A percentile compares a stretch with the other conserved stretches of the same genome.
These are phyloP conservation scores for Aphidius gifuensis DNA, from an alignment of 1,140 invertebrate genomes.

Conservation along the genomic window DNA sequence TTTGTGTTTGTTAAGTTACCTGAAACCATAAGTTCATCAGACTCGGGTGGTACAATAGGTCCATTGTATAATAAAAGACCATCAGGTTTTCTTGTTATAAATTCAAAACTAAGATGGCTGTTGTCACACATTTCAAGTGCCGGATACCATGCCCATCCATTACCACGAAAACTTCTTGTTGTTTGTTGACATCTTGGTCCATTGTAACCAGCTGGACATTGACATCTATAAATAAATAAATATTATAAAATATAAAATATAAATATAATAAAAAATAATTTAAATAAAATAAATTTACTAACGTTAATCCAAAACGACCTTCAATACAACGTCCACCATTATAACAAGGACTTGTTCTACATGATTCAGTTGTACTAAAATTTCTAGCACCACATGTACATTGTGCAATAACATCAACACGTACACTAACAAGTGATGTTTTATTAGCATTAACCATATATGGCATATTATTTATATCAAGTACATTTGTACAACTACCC, in stretches of 20 bases:
- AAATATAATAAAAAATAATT: too few relatives aligned
- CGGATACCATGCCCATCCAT: slow-evolving; percentile 95
- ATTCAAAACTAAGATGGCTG: slow-evolving; percentile 92
- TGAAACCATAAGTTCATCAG: slow-evolving; percentile 82
- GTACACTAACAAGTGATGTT: slow-evolving; percentile 89
- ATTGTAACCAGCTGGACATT: slow-evolving; percentile 86
- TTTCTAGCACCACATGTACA: slow-evolving; percentile 90
- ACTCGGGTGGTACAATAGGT: slow-evolving; percentile 87
- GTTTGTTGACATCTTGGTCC: slow-evolving; percentile 96
- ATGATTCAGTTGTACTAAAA: slow-evolving; percentile 85
- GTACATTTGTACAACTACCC: slow-evolving; percentile 89
- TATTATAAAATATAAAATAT: not conserved
- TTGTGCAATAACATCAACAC: slow-evolving; percentile 83
- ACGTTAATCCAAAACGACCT: slow-evolving; percentile 77
- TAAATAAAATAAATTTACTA: slow-evolving; percentile 41
- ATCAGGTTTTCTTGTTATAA: slow-evolving; percentile 85
- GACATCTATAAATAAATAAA: slow-evolving; percentile 62
- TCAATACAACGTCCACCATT: slow-evolving; percentile 93
- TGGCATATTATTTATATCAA: slow-evolving; percentile 84
- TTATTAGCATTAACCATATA: slow-evolving; percentile 97
- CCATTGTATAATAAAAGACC: slow-evolving; percentile 96
- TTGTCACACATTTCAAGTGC: slow-evolving; percentile 93
- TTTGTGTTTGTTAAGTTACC: slow-evolving; percentile 42
- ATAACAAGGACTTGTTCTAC: slow-evolving; percentile 84
- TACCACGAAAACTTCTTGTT: slow-evolving; percentile 85